Conservation (phyloP, 2,113 vertebrate genomes). For the Phoxinus phoxinus region DNA sequence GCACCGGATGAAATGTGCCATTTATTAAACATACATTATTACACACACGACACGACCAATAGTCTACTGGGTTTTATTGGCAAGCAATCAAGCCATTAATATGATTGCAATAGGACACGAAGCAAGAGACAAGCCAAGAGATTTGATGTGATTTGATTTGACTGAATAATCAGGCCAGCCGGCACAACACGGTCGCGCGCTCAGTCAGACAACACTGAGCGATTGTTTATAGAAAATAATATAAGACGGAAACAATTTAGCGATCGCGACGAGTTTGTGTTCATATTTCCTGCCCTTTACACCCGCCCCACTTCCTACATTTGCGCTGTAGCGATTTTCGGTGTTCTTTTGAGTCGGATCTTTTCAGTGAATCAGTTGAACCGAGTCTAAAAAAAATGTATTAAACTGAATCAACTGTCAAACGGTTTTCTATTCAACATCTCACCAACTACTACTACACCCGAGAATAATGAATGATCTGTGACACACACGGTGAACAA, state of each 20-base stretch:
- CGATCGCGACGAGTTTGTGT: neutral
- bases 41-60: neutral
- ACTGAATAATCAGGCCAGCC: conserved; percentile 12
- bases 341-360: conserved; percentile 1
- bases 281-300: neutral
- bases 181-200: neutral
- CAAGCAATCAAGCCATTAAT: neutral
- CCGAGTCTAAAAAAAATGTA: neutral
- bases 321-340: neutral
- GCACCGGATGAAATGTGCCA: neutral
- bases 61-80: neutral
- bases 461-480: neutral
- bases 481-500: neutral
- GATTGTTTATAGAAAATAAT: neutral
- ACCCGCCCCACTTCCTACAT: conserved; percentile 12
- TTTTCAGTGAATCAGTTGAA: neutral
- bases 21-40: neutral
- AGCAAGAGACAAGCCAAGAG: neutral
- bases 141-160: neutral
- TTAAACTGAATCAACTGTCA: neutral
- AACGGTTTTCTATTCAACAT: neutral
- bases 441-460: neutral
- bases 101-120: conserved; percentile 1
- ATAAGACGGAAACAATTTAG: neutral
- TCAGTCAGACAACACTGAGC: neutral